Evolutionary conservation across 2,888 invertebrate genomes (phyloP).

Genomic region (Xylota sylvarum): DNA sequence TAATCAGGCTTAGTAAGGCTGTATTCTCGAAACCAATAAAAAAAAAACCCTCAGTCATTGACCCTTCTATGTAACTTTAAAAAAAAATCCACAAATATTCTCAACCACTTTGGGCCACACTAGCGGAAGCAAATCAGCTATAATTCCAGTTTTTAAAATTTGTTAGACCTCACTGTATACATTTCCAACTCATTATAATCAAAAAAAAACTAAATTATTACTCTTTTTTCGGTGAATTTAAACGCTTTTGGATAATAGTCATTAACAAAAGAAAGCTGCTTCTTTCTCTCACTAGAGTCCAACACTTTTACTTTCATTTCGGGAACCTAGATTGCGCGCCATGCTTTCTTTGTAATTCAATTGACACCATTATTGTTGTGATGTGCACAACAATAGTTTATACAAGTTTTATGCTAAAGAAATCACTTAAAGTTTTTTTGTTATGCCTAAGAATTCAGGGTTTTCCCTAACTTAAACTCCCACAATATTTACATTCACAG

Average conservation of each 20-base stretch:
- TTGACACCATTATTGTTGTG: conserved; percentile 2
- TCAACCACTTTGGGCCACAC: background rate
- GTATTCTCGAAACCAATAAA: too few species aligned
- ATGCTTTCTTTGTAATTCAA: conserved; percentile 9
- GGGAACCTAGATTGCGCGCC: background rate
- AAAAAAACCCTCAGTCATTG: background rate
- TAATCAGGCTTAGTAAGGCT: too few species aligned
- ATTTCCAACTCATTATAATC: background rate
- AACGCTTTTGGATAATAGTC: background rate
- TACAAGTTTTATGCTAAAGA: background rate
- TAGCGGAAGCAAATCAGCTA: background rate
- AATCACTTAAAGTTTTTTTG: conserved; percentile 2
- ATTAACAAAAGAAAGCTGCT: conserved; percentile 10
- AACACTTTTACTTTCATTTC: conserved; percentile 15
- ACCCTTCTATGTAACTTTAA: too few species aligned
- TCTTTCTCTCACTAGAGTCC: background rate
- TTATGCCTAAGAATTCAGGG: background rate
- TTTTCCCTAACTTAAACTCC: background rate
- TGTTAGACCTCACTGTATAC: background rate
- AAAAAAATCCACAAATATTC: too few species aligned
- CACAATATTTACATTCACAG: conserved; percentile 3
- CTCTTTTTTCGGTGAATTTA: background rate
- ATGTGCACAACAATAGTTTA: background rate
- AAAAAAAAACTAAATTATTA: background rate
- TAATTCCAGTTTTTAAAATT: background rate